Evolutionary conservation across 1,140 invertebrate species (phyloP).

Genomic region (Drosophila mayri): DNA sequence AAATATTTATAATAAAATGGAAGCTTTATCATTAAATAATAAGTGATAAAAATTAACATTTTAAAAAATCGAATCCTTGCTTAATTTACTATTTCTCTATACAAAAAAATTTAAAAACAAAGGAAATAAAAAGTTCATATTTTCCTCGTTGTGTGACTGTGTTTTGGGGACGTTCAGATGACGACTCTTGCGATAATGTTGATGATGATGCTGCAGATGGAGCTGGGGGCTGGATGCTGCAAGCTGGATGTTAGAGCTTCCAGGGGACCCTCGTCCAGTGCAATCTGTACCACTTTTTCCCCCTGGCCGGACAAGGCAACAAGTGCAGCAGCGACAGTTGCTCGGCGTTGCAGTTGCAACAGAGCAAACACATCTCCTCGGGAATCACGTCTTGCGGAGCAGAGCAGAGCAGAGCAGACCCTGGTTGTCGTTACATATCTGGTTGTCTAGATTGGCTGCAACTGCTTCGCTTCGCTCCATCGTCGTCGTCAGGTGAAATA

Average conservation of each 20-base stretch:
- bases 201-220: slow-evolving; percentile 46
- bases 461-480: slow-evolving; percentile 12
- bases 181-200: slow-evolving; percentile 40
- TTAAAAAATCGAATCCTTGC: neutral
- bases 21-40: neutral
- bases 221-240: slow-evolving; percentile 33
- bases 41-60: neutral
- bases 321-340: slow-evolving; percentile 61
- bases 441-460: slow-evolving; percentile 78
- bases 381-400: slow-evolving; percentile 66
- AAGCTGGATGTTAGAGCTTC: slow-evolving; percentile 12
- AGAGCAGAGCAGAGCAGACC: slow-evolving; percentile 35
- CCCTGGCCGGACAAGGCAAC: slow-evolving; percentile 75
- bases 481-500: slow-evolving; percentile 66
- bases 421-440: slow-evolving; percentile 78
- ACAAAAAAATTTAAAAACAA: neutral
- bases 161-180: slow-evolving; percentile 30
- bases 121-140: accelerated
- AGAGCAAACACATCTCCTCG: slow-evolving; percentile 75
- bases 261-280: slow-evolving; percentile 25
- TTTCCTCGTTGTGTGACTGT: slow-evolving; percentile 38
- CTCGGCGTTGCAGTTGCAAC: slow-evolving; percentile 53
- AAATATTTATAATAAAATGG: neutral
- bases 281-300: slow-evolving; percentile 78
- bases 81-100: neutral